Base-by-base conservation (phyloP, 2,113 vertebrate species). In the Pogona vitticeps region DNA sequence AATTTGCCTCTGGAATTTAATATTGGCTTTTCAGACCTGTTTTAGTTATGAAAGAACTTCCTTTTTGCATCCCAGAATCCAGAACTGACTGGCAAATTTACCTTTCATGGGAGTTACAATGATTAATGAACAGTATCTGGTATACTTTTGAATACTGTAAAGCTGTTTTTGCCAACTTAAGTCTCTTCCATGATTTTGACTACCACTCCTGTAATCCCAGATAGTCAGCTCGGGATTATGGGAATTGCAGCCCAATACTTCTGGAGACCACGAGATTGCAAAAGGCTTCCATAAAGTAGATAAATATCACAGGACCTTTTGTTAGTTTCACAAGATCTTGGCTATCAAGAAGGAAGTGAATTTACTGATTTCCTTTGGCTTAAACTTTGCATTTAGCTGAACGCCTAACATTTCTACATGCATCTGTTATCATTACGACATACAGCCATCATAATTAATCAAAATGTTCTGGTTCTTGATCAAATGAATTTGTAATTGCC, bases 391-490 rank as follows among this genome's bases (percentile, higher is more conserved):
- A 82, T 82, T 91, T 61, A 80, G 38, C 82, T 71, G 59, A 40
- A 76, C 4, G 38, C 82, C 79, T 82, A 61, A 76, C 90, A 88
- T 81, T 42, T 85, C 83, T 75, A 85, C 8, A 33, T 0, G 2
- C 61, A 71, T 71, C 56, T 76, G 84, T 28, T 76, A 65, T 3
- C 8, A 65, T 52, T 90, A 65, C 59, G 87, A 61, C 26, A 78
- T 33, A 5, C 46, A 6, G 5, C 46, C 46, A 52, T 52, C 46
- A 52, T 10, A n/a, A n/a, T n/a, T 40, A 79, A 59, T 40, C 70
- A 82, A 78, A 79, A 70, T 92, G 46, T 52, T 86, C 36, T 36
- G 46, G 21, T 75, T 81, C 87, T 84, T 91, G 79, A 75, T 2
- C 31, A 46, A 88, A 15, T 80, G 26, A 83, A 80, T 79, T 70